These are phyloP conservation scores for Charaxes varanes DNA, from an alignment of 1,140 invertebrate genomes.

Conservation along the genomic window DNA sequence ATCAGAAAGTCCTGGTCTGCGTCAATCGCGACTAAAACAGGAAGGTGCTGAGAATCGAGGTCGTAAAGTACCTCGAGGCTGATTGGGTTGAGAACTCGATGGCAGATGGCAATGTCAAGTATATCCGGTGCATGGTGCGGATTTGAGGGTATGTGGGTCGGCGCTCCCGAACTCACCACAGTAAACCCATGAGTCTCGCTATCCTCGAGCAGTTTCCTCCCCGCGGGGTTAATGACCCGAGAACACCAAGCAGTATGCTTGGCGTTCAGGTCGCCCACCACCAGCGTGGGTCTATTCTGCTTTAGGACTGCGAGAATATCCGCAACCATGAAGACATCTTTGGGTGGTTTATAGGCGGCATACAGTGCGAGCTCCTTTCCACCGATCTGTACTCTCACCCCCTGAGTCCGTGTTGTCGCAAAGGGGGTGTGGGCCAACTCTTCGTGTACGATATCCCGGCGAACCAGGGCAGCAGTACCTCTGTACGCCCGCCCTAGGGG, in stretches of 20 bases:
- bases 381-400: constrained; percentile 4
- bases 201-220: constrained; percentile 12
- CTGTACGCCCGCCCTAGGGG: not conserved
- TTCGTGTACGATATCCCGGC: constrained; percentile 12
- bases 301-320: constrained; percentile 16
- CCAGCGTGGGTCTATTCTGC: constrained; percentile 5
- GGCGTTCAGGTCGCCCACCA: constrained; percentile 22
- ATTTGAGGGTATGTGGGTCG: not conserved
- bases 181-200: constrained; percentile 4
- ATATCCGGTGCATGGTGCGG: not conserved
- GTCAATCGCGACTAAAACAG: constrained; percentile 20
- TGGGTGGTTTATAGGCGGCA: constrained; percentile 14
- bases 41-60: constrained; percentile 7
- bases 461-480: constrained; percentile 13
- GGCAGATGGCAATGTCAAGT: constrained; percentile 5
- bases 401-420: constrained; percentile 8
- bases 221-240: not conserved
- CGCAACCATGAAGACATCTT: not conserved
- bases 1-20: no score
- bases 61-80: not conserved
- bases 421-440: not conserved
- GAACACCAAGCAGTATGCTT: constrained; percentile 28
- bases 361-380: constrained; percentile 1
- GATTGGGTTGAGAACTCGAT: not conserved
- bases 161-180: constrained; percentile 5